Conservation (phyloP, 1,140 invertebrate species). For the Steinernema khuongi region DNA sequence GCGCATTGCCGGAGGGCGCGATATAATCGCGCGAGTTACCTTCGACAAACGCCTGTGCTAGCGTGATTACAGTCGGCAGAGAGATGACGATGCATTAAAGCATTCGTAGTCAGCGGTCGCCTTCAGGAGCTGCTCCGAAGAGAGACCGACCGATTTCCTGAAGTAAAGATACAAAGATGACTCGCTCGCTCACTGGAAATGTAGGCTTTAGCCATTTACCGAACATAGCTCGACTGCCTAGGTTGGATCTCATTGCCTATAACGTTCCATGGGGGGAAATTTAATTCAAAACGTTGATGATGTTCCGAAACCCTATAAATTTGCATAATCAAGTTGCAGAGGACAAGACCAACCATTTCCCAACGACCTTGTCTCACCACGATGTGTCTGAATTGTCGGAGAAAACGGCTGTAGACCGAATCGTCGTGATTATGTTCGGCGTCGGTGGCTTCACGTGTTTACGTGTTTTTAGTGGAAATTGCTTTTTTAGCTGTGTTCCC, state of each 20-base stretch:
- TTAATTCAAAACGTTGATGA: too few relatives aligned
- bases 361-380: too few relatives aligned
- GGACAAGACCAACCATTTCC: too few relatives aligned
- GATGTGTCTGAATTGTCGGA: too few relatives aligned
- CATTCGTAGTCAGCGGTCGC: background rate
- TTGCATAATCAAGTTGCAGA: too few relatives aligned
- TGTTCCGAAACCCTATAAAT: too few relatives aligned
- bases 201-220: background rate
- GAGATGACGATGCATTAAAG: background rate
- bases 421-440: too few relatives aligned
- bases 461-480: too few relatives aligned
- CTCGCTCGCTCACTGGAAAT: background rate
- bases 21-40: background rate
- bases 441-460: too few relatives aligned
- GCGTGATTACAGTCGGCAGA: constrained; percentile 9
- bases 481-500: too few relatives aligned
- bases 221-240: background rate
- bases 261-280: too few relatives aligned
- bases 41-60: background rate
- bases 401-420: too few relatives aligned
- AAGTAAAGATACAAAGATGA: background rate
- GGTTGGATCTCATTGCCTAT: background rate
- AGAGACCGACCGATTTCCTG: background rate
- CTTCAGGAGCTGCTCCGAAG: background rate
- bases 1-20: background rate